These are phyloP conservation scores for Aix galericulata DNA, from an alignment of 2,113 vertebrate species.

Conservation along the genomic window DNA sequence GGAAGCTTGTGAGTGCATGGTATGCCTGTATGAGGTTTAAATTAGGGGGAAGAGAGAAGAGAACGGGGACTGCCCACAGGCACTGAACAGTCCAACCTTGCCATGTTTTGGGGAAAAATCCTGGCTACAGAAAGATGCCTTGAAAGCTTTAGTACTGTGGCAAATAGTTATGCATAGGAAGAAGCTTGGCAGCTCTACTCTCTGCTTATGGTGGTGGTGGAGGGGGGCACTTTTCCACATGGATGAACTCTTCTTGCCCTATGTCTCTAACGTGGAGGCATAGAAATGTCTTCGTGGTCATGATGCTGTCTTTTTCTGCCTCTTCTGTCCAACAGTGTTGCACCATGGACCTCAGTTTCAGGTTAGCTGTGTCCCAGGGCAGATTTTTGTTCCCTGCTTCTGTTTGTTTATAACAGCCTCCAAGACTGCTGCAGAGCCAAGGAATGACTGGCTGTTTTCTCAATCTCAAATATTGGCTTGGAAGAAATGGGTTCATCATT, in stretches of 20 bases:
- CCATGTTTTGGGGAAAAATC: background rate
- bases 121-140: background rate
- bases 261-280: background rate
- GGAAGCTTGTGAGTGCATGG: background rate
- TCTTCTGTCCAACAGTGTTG: background rate
- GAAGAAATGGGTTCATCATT: conserved; percentile 1
- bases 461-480: background rate
- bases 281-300: conserved; percentile 1
- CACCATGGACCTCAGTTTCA: background rate
- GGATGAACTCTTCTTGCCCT: background rate
- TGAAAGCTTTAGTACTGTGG: background rate
- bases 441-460: conserved; percentile 23
- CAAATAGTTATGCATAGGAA: background rate
- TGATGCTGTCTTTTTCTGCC: background rate
- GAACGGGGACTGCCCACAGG: background rate
- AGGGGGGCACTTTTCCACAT: background rate
- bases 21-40: background rate
- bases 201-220: rapidly evolving
- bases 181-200: background rate
- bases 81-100: background rate
- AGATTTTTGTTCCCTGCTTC: conserved; percentile 39
- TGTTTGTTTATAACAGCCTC: conserved; percentile 37
- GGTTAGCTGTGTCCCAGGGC: conserved; percentile 12
- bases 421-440: conserved; percentile 31
- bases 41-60: background rate